phyloP scores from a whole-genome alignment of 64 coral and sea anemone genomes.

The Montipora efflorescens region DNA sequence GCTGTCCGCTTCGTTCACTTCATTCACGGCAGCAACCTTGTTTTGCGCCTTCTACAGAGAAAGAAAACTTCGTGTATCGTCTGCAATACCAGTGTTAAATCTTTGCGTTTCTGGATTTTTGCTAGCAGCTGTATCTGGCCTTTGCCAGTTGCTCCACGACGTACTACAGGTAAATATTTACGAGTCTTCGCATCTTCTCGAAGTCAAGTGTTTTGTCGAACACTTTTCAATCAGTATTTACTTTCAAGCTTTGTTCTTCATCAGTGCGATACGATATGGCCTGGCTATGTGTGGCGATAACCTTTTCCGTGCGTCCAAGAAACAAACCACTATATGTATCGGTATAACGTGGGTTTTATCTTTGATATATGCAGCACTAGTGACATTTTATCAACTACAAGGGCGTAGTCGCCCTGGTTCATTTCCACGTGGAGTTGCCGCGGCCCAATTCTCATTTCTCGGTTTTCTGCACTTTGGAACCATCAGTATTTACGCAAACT shows the following conservation, averaged over 20 bases:
- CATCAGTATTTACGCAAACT: constrained; percentile 16
- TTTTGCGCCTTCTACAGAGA: constrained; percentile 54
- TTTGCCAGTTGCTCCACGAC: not conserved
- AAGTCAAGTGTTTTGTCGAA: not conserved
- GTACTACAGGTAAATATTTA: constrained; percentile 17
- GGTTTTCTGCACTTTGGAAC: constrained; percentile 34
- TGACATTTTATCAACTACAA: constrained; percentile 18
- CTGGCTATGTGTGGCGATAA: constrained; percentile 4
- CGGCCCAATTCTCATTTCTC: constrained; percentile 52
- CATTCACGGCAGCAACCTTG: constrained; percentile 1
- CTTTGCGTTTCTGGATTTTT: constrained; percentile 26
- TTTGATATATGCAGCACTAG: constrained; percentile 3
- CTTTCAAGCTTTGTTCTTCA: constrained; percentile 22
- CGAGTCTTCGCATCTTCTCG: not conserved
- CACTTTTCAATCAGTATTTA: constrained; percentile 34
- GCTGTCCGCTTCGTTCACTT: not conserved
- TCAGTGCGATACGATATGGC: constrained; percentile 14
- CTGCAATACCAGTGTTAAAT: constrained; percentile 43
- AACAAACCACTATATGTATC: constrained; percentile 1
- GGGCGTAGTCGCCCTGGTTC: too few species aligned
- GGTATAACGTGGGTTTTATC: constrained; percentile 36
- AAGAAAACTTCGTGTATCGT: constrained; percentile 44
- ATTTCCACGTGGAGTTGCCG: constrained; percentile 39
- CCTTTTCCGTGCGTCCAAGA: not conserved
- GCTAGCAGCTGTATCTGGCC: constrained; percentile 34